These are phyloP conservation scores for Dioctria rufipes DNA, from an alignment of 2,888 invertebrate species.

Conservation along the genomic window DNA sequence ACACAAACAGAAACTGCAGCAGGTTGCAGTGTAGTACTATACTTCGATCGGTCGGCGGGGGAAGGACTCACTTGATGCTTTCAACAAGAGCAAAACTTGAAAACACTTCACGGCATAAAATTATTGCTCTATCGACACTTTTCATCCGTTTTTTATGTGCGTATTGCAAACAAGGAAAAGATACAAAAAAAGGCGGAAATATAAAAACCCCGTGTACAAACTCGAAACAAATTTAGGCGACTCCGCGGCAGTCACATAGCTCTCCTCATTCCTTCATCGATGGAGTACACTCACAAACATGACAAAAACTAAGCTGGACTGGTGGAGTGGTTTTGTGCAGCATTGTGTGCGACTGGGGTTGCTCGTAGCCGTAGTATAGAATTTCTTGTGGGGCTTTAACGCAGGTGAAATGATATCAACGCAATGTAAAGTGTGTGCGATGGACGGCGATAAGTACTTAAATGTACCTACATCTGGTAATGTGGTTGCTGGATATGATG, in stretches of 20 bases:
- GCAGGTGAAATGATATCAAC: not conserved
- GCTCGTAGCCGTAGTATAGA: too few relatives aligned
- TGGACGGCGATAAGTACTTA: not conserved
- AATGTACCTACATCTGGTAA: not conserved
- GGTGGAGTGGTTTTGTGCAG: not conserved
- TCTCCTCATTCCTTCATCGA: too few relatives aligned
- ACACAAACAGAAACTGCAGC: not conserved
- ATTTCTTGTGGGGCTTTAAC: too few relatives aligned
- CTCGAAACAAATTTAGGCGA: too few relatives aligned
- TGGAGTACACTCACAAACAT: too few relatives aligned
- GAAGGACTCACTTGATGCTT: slow-evolving; percentile 13
- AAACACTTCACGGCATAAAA: too few relatives aligned
- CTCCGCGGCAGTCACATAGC: too few relatives aligned
- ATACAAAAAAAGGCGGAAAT: too few relatives aligned
- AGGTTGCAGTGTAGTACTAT: not conserved
- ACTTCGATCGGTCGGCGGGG: not conserved
- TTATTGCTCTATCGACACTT: not conserved
- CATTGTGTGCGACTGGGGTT: not conserved
- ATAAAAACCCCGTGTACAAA: too few relatives aligned
- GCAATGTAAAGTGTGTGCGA: not conserved
- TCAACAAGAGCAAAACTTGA: not conserved
- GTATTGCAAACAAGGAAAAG: too few relatives aligned
- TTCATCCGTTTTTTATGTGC: not conserved
- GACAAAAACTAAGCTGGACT: not conserved
- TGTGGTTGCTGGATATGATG: not conserved